Evolutionary conservation across 2,888 invertebrate genomes (phyloP), one percentile per base, ranked within the genome.

Genomic region (Hydrotaea cyrtoneurina): DNA sequence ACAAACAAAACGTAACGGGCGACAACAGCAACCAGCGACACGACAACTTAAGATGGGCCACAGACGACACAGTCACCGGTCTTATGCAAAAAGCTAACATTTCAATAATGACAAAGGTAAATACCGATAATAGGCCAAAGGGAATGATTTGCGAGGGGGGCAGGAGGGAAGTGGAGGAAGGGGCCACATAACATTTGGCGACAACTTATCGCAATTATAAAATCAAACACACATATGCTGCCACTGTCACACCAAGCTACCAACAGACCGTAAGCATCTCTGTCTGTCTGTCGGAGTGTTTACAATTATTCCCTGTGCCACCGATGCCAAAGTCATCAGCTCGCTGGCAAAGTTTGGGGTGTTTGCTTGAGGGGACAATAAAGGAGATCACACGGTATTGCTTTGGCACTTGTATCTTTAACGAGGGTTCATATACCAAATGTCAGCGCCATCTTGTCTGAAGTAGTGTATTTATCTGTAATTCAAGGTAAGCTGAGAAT

Each of bases 131-230:
- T 31, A 31, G 31, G 31, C 13, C 8, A 0, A 43, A 77, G 43
- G 11, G 46, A 66, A 46, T 74, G 69, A 73, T 46, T 74, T 53
- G 66, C 57, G 39, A 55, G 73, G 43, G 53, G 31, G 15, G 62
- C 13, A 13, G 31, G 15, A 3, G 21, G 10, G 26, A 31, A 7
- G 62, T 1, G n/a, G 62, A 26, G 69, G 69, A 39, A 50, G 73
- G 46, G 57, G 71, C 15, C 4, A 31, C 43, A 76, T 64, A 83
- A 83, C n/a, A 75, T 83, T 79, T 83, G 59, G 64, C 72, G 79
- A 83, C 83, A 83, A 72, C 83, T 79, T 83, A 79, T 76, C 71
- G 74, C 62, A 75, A 82, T 78, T 74, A 46, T 71, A 72, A 69
- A 78, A 82, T 82, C 75, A 71, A 78, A 71, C 64, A 79, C 64